Conservation (phyloP, 2,797 vertebrate species). For the Menidia menidia region DNA sequence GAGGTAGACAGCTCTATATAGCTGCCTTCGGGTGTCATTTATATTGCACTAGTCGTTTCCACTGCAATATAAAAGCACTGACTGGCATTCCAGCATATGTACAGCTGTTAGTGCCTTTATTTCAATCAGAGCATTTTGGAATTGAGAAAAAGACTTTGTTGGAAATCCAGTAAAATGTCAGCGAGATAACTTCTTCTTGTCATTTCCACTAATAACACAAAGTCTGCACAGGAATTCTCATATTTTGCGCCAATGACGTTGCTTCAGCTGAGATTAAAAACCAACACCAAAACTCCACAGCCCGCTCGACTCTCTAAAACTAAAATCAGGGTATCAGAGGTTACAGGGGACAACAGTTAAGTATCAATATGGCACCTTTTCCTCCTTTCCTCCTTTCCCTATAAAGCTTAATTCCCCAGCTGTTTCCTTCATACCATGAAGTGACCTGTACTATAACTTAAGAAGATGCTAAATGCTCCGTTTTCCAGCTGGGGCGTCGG, state of each 20-base stretch:
- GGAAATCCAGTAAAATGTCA: neutral
- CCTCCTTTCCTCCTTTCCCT: neutral
- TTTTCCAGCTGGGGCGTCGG: constrained; percentile 35
- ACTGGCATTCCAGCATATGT: too few species aligned
- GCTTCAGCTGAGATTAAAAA: neutral
- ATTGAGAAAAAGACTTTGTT: neutral
- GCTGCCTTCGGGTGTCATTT: too few species aligned
- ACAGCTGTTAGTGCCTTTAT: too few species aligned
- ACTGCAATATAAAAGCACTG: too few species aligned
- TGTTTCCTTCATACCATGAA: neutral
- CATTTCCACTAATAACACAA: neutral
- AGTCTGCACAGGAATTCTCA: neutral
- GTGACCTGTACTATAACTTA: neutral
- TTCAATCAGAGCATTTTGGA: too few species aligned
- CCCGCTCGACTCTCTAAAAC: neutral
- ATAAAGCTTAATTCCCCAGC: neutral
- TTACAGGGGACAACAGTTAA: neutral
- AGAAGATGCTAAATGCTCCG: too few species aligned
- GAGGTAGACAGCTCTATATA: too few species aligned
- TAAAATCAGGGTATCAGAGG: neutral
- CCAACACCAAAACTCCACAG: neutral
- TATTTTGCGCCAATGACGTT: neutral
- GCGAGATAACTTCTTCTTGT: neutral
- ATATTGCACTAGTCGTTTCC: too few species aligned
- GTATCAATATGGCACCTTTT: neutral